These are phyloP conservation scores for Esox niger DNA, from an alignment of 2,113 vertebrate species.

Conservation along the genomic window DNA sequence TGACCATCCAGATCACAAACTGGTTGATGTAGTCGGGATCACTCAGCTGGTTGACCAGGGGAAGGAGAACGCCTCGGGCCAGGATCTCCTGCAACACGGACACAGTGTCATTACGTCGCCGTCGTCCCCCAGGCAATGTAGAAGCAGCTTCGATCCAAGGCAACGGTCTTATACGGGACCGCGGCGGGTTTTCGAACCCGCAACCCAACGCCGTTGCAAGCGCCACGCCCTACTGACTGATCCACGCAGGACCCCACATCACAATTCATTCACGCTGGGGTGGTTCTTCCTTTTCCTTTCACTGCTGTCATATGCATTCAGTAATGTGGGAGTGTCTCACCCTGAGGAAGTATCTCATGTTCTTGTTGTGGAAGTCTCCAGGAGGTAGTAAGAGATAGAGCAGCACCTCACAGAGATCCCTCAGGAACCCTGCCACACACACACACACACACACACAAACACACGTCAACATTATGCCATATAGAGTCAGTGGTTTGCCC, in stretches of 20 bases:
- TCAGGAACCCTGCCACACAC: slow-evolving; percentile 84
- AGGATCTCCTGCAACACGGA: slow-evolving; percentile 87
- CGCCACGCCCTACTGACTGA: too few relatives aligned
- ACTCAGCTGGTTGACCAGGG: slow-evolving; percentile 96
- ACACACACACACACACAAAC: slow-evolving; percentile 12
- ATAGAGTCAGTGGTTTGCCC: too few relatives aligned
- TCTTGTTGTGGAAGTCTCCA: slow-evolving; percentile 99
- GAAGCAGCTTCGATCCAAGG: too few relatives aligned
- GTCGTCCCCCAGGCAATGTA: background rate
- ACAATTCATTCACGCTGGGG: background rate
- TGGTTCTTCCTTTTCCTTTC: background rate
- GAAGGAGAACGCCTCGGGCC: slow-evolving; percentile 94
- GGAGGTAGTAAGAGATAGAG: slow-evolving; percentile 99
- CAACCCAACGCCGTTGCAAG: too few relatives aligned
- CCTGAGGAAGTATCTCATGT: slow-evolving; percentile 99
- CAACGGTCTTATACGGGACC: too few relatives aligned
- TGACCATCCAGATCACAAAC: slow-evolving; percentile 99
- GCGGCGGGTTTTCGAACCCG: too few relatives aligned
- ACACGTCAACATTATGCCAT: too few relatives aligned
- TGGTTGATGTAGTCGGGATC: slow-evolving; percentile 99
- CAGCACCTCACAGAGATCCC: slow-evolving; percentile 97
- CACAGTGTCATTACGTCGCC: slow-evolving; percentile 2
- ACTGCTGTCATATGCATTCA: too few relatives aligned
- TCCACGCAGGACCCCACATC: too few relatives aligned
- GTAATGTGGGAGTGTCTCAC: slow-evolving; percentile 68